A percentile compares a stretch with the other conserved stretches of the same genome.
Evolutionary conservation across 2,113 vertebrate species (phyloP).

Genomic region (Trinectes maculatus): DNA sequence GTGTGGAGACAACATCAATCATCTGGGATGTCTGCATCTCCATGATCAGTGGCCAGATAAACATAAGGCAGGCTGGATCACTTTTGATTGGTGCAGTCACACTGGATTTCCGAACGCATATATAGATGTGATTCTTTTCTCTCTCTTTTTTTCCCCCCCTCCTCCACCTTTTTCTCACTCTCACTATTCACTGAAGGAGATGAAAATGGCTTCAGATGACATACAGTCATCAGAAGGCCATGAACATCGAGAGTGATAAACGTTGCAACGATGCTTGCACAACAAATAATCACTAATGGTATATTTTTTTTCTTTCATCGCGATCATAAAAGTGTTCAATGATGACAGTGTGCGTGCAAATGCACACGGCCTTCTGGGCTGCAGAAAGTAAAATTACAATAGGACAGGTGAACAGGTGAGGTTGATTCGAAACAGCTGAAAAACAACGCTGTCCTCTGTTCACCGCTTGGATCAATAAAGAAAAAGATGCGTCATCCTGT

Average conservation of each 20-base stretch:
- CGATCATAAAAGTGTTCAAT: slow-evolving; percentile 46
- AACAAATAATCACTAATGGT: slow-evolving; percentile 47
- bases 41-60: slow-evolving; percentile 62
- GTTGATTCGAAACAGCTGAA: slow-evolving; percentile 26
- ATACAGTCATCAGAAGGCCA: slow-evolving; percentile 48
- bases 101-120: slow-evolving; percentile 43
- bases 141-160: slow-evolving; percentile 12
- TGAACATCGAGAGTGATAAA: slow-evolving; percentile 53
- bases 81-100: slow-evolving; percentile 60
- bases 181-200: slow-evolving; percentile 30
- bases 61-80: slow-evolving; percentile 53
- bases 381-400: slow-evolving; percentile 30
- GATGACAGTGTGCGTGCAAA: slow-evolving; percentile 27
- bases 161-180: too few relatives aligned
- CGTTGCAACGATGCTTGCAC: slow-evolving; percentile 39
- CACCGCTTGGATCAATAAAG: slow-evolving; percentile 24
- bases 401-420: slow-evolving; percentile 21
- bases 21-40: slow-evolving; percentile 31
- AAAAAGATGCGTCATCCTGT: slow-evolving; percentile 25
- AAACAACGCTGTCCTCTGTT: background rate
- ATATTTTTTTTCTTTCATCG: slow-evolving; percentile 51
- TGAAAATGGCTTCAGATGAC: slow-evolving; percentile 65
- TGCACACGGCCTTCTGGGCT: slow-evolving; percentile 17
- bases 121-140: slow-evolving; percentile 41
- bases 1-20: slow-evolving; percentile 55